Evolutionary conservation across 2,888 invertebrate species (phyloP).

Genomic region (Euclidia mi): DNA sequence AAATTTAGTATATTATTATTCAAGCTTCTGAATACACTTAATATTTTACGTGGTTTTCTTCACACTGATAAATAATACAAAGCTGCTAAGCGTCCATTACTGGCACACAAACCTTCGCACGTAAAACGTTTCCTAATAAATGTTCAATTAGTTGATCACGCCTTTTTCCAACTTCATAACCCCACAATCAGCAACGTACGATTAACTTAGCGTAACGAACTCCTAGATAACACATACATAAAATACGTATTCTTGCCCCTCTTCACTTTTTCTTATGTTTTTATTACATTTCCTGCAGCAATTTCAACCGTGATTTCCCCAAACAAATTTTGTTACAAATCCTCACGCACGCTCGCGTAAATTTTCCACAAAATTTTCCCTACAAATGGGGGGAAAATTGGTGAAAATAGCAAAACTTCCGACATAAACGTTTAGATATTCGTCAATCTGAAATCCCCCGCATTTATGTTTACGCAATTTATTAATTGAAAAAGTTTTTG

Average conservation of each 20-base stretch:
- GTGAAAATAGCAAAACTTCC: constrained; percentile 19
- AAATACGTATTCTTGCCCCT: constrained; percentile 5
- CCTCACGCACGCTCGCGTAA: constrained; percentile 16
- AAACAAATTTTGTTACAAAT: constrained; percentile 24
- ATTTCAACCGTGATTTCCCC: constrained; percentile 16
- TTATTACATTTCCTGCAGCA: constrained; percentile 16
- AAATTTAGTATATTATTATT: too few species aligned
- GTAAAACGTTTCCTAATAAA: too few species aligned
- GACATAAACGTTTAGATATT: constrained; percentile 17
- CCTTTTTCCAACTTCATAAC: too few species aligned
- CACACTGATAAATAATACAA: too few species aligned
- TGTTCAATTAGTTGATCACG: too few species aligned
- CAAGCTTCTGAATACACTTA: too few species aligned
- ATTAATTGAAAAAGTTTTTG: constrained; percentile 62
- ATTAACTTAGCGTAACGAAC: too few species aligned
- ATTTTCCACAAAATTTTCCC: constrained; percentile 15
- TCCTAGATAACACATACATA: too few species aligned
- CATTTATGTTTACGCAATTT: constrained; percentile 29
- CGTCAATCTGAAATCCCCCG: constrained; percentile 22
- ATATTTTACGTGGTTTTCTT: too few species aligned
- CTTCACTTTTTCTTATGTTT: constrained; percentile 5
- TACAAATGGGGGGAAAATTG: constrained; percentile 12
- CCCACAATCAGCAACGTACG: too few species aligned
- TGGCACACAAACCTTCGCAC: too few species aligned
- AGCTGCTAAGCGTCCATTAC: too few species aligned